Evolutionary conservation across 2,888 invertebrate genomes (phyloP).

Genomic region (Petrolisthes cinctipes): DNA sequence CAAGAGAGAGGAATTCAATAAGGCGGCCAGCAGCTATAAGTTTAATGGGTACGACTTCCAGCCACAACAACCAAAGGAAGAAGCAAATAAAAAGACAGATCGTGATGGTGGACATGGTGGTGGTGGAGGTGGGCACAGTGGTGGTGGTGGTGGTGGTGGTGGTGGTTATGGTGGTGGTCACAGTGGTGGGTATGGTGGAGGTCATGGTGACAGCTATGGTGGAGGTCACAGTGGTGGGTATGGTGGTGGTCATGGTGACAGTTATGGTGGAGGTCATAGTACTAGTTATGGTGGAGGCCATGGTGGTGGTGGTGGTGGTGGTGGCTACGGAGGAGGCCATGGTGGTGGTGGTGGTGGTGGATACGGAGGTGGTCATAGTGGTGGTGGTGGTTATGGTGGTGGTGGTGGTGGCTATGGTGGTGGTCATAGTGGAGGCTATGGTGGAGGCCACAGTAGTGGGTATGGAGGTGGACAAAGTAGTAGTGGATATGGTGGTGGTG

Average conservation of each 20-base stretch:
- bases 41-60: constrained; percentile 46
- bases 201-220: no score
- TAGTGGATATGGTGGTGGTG: constrained; percentile 5
- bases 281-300: not conserved
- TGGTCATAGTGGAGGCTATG: not conserved
- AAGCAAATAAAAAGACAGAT: not conserved
- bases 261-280: not conserved
- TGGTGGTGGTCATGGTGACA: no score
- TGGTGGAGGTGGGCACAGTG: constrained; percentile 5
- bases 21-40: constrained; percentile 15
- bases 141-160: not conserved
- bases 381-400: not conserved
- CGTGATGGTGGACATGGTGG: constrained; percentile 9
- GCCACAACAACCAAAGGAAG: not conserved
- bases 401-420: constrained; percentile 3
- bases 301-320: constrained; percentile 11
- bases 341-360: not conserved
- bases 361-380: not conserved
- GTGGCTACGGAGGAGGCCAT: not conserved
- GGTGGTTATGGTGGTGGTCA: constrained; percentile 3
- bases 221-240: no score
- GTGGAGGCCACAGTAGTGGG: not conserved
- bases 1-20: constrained; percentile 33
- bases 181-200: not conserved
- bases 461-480: constrained; percentile 20